phyloP scores from a whole-genome alignment of 1,140 invertebrate species.

The Aphelenchoides besseyi region DNA sequence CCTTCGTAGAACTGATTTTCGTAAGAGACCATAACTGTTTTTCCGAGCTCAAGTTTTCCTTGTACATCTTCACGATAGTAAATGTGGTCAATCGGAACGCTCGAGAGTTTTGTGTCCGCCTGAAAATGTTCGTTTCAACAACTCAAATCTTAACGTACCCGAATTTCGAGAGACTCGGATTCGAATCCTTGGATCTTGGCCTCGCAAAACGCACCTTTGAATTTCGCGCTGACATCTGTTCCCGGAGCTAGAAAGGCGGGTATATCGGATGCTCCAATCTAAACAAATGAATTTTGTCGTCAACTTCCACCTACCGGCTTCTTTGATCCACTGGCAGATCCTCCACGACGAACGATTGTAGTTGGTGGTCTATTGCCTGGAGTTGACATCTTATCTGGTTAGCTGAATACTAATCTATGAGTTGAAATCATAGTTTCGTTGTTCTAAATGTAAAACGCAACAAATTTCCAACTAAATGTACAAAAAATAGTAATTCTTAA shows the following conservation, averaged over 20 bases:
- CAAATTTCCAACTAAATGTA: no score
- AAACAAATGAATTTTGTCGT: neutral
- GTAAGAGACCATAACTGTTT: constrained; percentile 33
- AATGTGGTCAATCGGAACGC: constrained; percentile 33
- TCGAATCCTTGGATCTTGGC: constrained; percentile 90
- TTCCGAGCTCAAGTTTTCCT: constrained; percentile 30
- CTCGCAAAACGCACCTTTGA: constrained; percentile 99
- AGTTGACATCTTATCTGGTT: neutral
- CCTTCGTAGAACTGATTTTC: constrained; percentile 71
- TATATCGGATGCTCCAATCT: constrained; percentile 69
- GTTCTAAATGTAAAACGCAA: no score
- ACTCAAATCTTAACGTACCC: constrained; percentile 69
- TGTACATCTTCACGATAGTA: constrained; percentile 65
- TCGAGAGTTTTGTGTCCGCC: constrained; percentile 70
- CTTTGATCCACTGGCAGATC: neutral
- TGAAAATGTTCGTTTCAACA: constrained; percentile 62
- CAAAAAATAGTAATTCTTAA: no score
- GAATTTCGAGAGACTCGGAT: constrained; percentile 87
- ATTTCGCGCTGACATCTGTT: constrained; percentile 98
- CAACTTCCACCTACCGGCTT: neutral
- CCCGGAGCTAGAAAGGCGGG: constrained; percentile 88
- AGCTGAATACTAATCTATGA: no score
- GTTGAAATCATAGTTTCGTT: no score
- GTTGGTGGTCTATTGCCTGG: neutral
- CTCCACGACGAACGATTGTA: neutral